Percentiles rank a stretch among this genome's conserved stretches.
phyloP scores from a whole-genome alignment of 2,113 vertebrate genomes.

The Formicarius rufipectus region DNA sequence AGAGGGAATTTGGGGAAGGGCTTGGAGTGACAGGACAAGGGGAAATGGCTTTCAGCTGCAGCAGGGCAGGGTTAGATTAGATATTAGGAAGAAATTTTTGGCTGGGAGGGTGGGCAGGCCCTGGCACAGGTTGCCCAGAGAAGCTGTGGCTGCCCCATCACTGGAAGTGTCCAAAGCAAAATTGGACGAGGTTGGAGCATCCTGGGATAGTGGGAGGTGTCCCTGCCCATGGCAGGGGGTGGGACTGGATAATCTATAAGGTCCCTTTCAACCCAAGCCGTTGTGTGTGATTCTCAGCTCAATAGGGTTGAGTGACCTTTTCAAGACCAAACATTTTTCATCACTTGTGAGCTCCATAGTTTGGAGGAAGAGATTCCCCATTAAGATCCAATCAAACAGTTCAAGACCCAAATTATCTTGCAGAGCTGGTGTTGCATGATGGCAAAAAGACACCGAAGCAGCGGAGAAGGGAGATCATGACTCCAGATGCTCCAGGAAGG shows the following conservation, averaged over 20 bases:
- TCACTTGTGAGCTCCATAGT: not conserved
- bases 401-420: not conserved
- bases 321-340: accelerated
- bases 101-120: not conserved
- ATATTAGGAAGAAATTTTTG: not conserved
- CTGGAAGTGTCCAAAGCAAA: not conserved
- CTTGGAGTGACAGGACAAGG: not conserved
- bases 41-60: not conserved
- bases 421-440: not conserved
- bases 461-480: not conserved
- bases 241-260: accelerated
- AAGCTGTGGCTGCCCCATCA: not conserved
- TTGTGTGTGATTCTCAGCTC: not conserved
- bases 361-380: not conserved
- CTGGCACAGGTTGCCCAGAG: not conserved
- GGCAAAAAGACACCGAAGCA: not conserved
- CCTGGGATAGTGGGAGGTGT: not conserved
- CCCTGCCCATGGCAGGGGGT: not conserved
- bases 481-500: not conserved
- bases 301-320: not conserved
- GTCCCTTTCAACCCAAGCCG: not conserved
- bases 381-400: not conserved
- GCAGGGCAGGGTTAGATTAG: not conserved
- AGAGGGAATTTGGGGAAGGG: not conserved
- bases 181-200: accelerated